These are phyloP conservation scores for Hemichromis elongatus DNA, from an alignment of 2,113 vertebrate species.

Conservation along the genomic window DNA sequence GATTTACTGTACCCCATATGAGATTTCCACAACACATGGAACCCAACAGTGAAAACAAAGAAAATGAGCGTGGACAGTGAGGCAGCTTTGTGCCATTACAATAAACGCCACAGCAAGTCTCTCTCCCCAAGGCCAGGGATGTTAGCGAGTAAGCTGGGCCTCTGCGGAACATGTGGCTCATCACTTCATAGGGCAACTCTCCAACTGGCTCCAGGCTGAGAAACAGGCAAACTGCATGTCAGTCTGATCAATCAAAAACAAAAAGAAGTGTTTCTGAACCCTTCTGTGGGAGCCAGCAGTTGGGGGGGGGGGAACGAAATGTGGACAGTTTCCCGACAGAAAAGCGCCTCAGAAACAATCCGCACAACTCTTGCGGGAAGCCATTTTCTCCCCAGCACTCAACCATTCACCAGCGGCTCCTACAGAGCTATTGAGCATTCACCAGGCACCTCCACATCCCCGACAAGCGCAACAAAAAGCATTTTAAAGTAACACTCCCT, in stretches of 20 bases:
- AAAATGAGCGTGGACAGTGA: neutral
- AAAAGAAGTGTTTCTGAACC: neutral
- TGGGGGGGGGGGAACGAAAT: neutral
- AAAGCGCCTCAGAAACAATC: constrained; percentile 44
- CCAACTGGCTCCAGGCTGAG: neutral
- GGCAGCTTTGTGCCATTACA: constrained; percentile 8
- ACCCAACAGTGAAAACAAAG: constrained; percentile 10
- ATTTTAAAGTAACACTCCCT: constrained; percentile 63
- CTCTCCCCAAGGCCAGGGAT: neutral
- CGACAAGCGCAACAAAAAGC: constrained; percentile 69
- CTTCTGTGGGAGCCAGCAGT: constrained; percentile 2
- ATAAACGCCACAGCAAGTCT: neutral
- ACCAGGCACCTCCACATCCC: constrained; percentile 62
- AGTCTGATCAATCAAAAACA: constrained; percentile 29
- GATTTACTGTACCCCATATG: neutral
- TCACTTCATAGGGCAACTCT: neutral
- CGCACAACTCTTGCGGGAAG: constrained; percentile 43
- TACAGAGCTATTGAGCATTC: constrained; percentile 74
- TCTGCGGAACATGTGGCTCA: constrained; percentile 22
- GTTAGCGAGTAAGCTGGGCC: neutral
- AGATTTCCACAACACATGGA: constrained; percentile 19
- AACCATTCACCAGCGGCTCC: constrained; percentile 66
- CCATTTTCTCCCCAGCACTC: constrained; percentile 42
- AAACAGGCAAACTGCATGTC: neutral
- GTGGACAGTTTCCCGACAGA: constrained; percentile 18